These are phyloP conservation scores for Ditula angustiorana DNA, from an alignment of 2,888 invertebrate species.

Conservation along the genomic window DNA sequence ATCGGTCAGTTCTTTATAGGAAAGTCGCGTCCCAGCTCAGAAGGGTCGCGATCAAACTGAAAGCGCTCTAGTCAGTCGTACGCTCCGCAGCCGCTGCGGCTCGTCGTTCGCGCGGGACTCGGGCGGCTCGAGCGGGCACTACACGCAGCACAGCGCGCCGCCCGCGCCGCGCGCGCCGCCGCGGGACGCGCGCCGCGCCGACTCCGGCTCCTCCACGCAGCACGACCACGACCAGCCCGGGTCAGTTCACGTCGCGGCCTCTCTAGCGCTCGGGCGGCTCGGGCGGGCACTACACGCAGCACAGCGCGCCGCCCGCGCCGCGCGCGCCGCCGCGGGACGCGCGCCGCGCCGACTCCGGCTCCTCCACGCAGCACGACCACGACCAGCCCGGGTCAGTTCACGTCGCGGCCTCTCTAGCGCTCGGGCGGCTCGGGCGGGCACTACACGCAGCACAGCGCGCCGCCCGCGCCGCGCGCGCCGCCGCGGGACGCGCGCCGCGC, in stretches of 20 bases:
- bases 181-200: constrained; percentile 74
- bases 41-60: no score
- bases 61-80: no score
- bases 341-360: constrained; percentile 89
- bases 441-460: constrained; percentile 92
- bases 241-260: not conserved
- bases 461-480: constrained; percentile 78
- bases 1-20: no score
- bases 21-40: no score
- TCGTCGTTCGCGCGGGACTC: constrained; percentile 91
- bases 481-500: constrained; percentile 67
- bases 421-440: constrained; percentile 93
- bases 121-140: constrained; percentile 93
- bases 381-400: not conserved
- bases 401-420: no score
- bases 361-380: constrained; percentile 88
- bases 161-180: constrained; percentile 63
- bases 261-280: constrained; percentile 88
- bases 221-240: constrained; percentile 56
- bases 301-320: constrained; percentile 88
- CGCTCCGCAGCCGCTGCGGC: constrained; percentile 73
- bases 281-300: constrained; percentile 93
- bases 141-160: constrained; percentile 92
- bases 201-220: constrained; percentile 92
- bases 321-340: constrained; percentile 59